Evolutionary conservation across 2,888 invertebrate genomes (phyloP).

Genomic region (Lymantria dispar): DNA sequence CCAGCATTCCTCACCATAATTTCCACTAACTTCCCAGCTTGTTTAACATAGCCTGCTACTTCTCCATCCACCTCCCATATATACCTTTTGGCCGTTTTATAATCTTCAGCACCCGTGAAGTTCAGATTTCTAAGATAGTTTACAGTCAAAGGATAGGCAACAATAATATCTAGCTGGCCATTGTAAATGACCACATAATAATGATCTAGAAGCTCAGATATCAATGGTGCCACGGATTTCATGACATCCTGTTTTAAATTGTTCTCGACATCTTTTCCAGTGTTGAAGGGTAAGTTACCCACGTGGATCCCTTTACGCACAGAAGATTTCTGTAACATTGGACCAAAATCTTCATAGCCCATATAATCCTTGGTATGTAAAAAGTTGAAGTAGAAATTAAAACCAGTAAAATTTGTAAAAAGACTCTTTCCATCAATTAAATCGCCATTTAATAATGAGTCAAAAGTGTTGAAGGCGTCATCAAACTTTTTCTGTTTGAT

Average conservation of each 20-base stretch:
- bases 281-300: slow-evolving; percentile 88
- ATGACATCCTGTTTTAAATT: slow-evolving; percentile 89
- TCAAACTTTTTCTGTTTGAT: slow-evolving; percentile 85
- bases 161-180: slow-evolving; percentile 95
- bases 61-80: slow-evolving; percentile 87
- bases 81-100: slow-evolving; percentile 84
- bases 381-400: slow-evolving; percentile 89
- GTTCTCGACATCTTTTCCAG: slow-evolving; percentile 85
- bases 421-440: slow-evolving; percentile 81
- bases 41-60: slow-evolving; percentile 89
- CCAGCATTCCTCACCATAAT: slow-evolving; percentile 90
- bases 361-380: slow-evolving; percentile 83
- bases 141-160: slow-evolving; percentile 92
- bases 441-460: slow-evolving; percentile 87
- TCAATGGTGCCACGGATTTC: slow-evolving; percentile 89
- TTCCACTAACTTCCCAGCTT: slow-evolving; percentile 87
- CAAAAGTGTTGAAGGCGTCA: slow-evolving; percentile 88
- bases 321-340: slow-evolving; percentile 83
- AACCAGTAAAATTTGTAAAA: slow-evolving; percentile 89
- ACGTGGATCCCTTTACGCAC: slow-evolving; percentile 92
- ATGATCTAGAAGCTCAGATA: slow-evolving; percentile 85
- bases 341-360: slow-evolving; percentile 76
- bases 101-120: slow-evolving; percentile 85
- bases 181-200: slow-evolving; percentile 92
- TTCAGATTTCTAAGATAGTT: slow-evolving; percentile 88